These are phyloP conservation scores for Grus americana DNA, from an alignment of 2,113 vertebrate genomes.

Conservation along the genomic window DNA sequence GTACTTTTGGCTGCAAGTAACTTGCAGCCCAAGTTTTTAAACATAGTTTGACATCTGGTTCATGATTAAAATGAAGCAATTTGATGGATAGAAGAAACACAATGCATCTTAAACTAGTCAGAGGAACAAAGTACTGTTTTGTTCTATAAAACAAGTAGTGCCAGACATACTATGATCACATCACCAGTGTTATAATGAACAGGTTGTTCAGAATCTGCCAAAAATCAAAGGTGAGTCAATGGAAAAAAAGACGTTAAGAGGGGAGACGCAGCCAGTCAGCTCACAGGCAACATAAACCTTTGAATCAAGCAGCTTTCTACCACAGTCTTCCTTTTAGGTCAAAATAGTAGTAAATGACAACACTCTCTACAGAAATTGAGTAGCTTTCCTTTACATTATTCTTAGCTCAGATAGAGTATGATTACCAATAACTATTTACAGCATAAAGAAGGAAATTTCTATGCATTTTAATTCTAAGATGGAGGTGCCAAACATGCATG, in stretches of 20 bases:
- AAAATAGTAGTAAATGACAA: neutral
- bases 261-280: neutral
- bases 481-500: neutral
- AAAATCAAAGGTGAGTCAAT: constrained; percentile 11
- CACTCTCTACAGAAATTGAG: neutral
- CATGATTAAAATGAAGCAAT: neutral
- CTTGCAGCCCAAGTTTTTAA: neutral
- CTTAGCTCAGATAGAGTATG: neutral
- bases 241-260: neutral
- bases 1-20: neutral
- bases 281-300: neutral
- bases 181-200: neutral
- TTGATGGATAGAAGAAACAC: neutral
- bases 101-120: neutral
- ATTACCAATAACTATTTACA: neutral
- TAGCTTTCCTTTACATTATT: neutral
- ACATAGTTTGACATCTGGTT: neutral
- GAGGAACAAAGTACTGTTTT: neutral
- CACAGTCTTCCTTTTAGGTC: neutral
- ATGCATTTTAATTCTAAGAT: neutral
- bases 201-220: constrained; percentile 7
- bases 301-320: neutral
- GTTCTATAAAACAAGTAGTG: neutral
- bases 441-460: neutral
- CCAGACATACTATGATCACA: neutral